These are phyloP conservation scores for Hozukius guyotensis DNA, from an alignment of 2,797 vertebrate genomes.

Conservation along the genomic window DNA sequence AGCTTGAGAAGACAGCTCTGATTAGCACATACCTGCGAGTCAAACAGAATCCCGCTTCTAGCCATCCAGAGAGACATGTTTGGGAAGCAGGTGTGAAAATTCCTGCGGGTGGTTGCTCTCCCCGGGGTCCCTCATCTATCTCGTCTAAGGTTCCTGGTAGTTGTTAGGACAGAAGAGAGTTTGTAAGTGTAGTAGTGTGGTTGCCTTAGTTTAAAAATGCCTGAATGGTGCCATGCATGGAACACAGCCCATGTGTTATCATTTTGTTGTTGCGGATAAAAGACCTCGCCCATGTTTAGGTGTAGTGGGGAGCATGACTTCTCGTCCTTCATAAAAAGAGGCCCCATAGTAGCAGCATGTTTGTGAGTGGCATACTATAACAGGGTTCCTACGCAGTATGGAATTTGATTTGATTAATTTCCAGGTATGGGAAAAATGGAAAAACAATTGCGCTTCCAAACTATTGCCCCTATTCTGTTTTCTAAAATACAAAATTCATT, in stretches of 20 bases:
- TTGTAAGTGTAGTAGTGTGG: neutral
- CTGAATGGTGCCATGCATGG: neutral
- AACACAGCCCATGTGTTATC: conserved; percentile 38
- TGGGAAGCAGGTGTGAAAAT: conserved; percentile 56
- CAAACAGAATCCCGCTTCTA: conserved; percentile 46
- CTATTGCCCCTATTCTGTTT: neutral
- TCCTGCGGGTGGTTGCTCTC: conserved; percentile 19
- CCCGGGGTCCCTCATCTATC: neutral
- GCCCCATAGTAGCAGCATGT: conserved; percentile 51
- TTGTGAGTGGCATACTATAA: conserved; percentile 43
- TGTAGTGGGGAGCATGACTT: conserved; percentile 41
- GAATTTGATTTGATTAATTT: neutral
- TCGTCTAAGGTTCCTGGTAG: neutral
- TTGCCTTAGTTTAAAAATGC: neutral
- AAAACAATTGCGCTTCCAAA: neutral
- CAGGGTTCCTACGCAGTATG: neutral
- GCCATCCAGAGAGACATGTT: conserved; percentile 41
- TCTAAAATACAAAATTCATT: neutral
- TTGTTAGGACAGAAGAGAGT: neutral
- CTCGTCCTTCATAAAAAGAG: conserved; percentile 43
- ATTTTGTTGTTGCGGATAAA: conserved; percentile 39
- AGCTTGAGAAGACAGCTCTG: conserved; percentile 26
- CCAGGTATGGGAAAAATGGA: neutral
- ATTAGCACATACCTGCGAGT: conserved; percentile 64
- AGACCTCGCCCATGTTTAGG: neutral